Conservation (phyloP, 2,888 invertebrate genomes). For the Ecliptopera silaceata region DNA sequence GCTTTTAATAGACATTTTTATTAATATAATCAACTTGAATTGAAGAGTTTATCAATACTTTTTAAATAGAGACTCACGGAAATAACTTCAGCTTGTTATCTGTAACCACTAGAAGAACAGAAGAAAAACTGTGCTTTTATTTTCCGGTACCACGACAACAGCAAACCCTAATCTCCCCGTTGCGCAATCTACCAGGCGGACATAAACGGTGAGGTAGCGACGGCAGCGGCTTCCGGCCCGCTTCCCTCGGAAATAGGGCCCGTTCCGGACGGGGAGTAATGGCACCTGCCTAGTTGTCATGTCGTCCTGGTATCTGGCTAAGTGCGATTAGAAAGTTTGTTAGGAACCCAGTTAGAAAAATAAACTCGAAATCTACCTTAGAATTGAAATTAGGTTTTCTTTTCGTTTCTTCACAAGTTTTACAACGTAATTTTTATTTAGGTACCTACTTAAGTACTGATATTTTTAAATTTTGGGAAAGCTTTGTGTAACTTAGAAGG, state of each 20-base stretch:
- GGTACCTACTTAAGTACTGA: no score
- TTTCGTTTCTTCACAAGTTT: no score
- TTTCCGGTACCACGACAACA: conserved; percentile 6
- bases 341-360: background rate
- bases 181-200: conserved; percentile 54
- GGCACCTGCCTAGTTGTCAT: conserved; percentile 60
- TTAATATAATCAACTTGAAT: no score
- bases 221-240: conserved; percentile 71
- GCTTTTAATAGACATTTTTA: no score
- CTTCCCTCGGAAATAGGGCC: conserved; percentile 82
- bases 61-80: no score
- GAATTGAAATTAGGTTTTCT: no score
- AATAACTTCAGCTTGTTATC: background rate
- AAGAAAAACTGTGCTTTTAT: background rate
- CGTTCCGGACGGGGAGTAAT: conserved; percentile 69
- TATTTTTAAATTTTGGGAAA: no score
- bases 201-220: conserved; percentile 59
- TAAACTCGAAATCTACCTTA: background rate
- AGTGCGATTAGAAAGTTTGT: conserved; percentile 41
- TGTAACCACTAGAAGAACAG: background rate
- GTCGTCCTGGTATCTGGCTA: conserved; percentile 71
- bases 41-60: background rate
- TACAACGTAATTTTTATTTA: no score
- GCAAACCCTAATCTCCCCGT: conserved; percentile 26
- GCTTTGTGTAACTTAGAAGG: no score